Evolutionary conservation across 37 sponge, comb jelly and placozoan genomes (phyloP).

Genomic region (Aphrocallistes beatrix): DNA sequence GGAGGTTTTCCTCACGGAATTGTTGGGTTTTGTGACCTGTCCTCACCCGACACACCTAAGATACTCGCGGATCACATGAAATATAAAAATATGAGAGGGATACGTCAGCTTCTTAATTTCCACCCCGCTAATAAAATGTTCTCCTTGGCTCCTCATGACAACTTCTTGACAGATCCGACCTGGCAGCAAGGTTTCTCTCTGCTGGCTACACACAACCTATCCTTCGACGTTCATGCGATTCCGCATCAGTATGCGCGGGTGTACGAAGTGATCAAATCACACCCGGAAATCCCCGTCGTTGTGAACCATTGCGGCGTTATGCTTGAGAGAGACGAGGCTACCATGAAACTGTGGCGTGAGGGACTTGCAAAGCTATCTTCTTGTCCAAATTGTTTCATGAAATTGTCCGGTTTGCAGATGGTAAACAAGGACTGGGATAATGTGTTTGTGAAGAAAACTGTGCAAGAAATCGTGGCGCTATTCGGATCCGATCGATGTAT

Average conservation of each 20-base stretch:
- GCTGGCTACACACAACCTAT: slow-evolving; percentile 51
- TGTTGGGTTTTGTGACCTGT: slow-evolving; percentile 48
- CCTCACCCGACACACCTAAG: slow-evolving; percentile 24
- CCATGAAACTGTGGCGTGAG: slow-evolving; percentile 63
- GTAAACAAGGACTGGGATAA: slow-evolving; percentile 36
- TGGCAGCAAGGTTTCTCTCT: slow-evolving; percentile 62
- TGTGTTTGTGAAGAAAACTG: slow-evolving; percentile 22
- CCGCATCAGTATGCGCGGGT: slow-evolving; percentile 39
- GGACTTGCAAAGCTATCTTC: slow-evolving; percentile 45
- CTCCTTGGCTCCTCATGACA: slow-evolving; percentile 39
- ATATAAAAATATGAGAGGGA: slow-evolving; percentile 45
- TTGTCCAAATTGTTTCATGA: slow-evolving; percentile 40
- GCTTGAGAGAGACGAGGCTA: slow-evolving; percentile 43
- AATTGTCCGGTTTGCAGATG: slow-evolving; percentile 62
- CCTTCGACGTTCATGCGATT: slow-evolving; percentile 62
- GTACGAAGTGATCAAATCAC: slow-evolving; percentile 33
- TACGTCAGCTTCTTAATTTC: slow-evolving; percentile 64
- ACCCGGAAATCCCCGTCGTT: slow-evolving; percentile 60
- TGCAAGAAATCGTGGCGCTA: slow-evolving; percentile 34
- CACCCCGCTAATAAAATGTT: slow-evolving; percentile 44
- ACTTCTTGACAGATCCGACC: slow-evolving; percentile 45
- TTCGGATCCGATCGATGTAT: slow-evolving; percentile 67
- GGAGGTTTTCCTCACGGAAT: slow-evolving; percentile 41
- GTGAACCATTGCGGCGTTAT: slow-evolving; percentile 73
- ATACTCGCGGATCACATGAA: slow-evolving; percentile 44